Conservation (phyloP, 2,113 vertebrate species). For the Terrapene triunguis region DNA sequence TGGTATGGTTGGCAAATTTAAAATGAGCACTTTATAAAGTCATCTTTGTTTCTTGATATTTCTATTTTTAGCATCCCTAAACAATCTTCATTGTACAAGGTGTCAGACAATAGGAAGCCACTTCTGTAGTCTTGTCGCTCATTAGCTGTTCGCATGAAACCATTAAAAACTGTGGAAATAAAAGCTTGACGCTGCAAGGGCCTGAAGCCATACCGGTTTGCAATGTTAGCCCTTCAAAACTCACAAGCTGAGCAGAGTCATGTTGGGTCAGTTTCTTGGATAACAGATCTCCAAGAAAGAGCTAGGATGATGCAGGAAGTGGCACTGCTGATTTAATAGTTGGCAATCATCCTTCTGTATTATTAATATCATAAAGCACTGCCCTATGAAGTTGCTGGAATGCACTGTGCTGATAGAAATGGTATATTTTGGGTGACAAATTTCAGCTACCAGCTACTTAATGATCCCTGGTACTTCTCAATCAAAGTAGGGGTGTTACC, state of each 20-base stretch:
- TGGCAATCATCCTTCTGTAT: not conserved
- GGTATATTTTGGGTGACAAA: not conserved
- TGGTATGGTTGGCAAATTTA: not conserved
- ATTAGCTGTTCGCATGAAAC: not conserved
- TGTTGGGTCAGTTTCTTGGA: not conserved
- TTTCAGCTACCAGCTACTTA: not conserved
- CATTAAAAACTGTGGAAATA: not conserved
- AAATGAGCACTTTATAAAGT: not conserved
- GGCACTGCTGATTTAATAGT: not conserved
- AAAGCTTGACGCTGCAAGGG: not conserved
- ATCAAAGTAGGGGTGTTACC: not conserved
- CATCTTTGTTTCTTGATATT: not conserved
- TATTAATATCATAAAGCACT: not conserved
- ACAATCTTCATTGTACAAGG: not conserved
- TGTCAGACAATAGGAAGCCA: slow-evolving; percentile 10
- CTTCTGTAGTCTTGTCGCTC: not conserved
- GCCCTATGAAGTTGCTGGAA: not conserved
- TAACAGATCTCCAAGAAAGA: not conserved
- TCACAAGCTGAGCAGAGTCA: not conserved
- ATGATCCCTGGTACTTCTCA: not conserved
- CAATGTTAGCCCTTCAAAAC: not conserved
- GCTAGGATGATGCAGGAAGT: rapidly evolving
- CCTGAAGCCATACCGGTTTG: not conserved
- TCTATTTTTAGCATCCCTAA: slow-evolving; percentile 26
- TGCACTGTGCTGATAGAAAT: not conserved